A percentile compares a stretch with the other conserved stretches of the same genome.
These are phyloP conservation scores for Erannis defoliaria DNA, from an alignment of 2,888 invertebrate genomes.

Conservation along the genomic window DNA sequence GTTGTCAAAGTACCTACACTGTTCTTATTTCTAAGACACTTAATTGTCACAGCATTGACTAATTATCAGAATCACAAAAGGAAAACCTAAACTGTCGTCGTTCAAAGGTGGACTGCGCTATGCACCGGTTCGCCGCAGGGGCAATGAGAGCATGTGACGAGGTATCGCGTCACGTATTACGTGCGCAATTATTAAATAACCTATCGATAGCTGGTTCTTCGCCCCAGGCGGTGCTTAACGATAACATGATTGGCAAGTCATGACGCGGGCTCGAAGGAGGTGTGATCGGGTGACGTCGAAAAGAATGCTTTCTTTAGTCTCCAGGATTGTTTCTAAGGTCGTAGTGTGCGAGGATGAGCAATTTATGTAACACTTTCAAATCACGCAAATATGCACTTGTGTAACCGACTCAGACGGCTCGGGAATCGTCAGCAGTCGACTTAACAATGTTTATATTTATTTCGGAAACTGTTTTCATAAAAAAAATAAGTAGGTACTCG, in stretches of 20 bases:
- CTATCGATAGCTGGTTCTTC: constrained; percentile 44
- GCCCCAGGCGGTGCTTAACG: constrained; percentile 41
- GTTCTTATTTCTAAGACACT: constrained; percentile 7
- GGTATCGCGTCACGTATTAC: constrained; percentile 42
- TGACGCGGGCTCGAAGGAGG: constrained; percentile 34
- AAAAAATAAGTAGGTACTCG: no score
- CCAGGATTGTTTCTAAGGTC: background rate
- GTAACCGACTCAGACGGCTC: no score
- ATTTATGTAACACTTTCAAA: no score
- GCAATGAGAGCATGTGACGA: constrained; percentile 25
- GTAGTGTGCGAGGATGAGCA: no score
- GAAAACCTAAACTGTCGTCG: background rate
- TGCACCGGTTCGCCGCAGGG: constrained; percentile 31
- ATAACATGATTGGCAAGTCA: constrained; percentile 43
- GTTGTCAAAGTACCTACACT: background rate
- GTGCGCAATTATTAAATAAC: constrained; percentile 43
- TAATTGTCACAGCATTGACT: constrained; percentile 5
- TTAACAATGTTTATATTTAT: no score
- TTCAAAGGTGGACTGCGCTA: constrained; percentile 10
- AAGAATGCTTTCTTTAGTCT: background rate
- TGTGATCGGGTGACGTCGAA: constrained; percentile 30
- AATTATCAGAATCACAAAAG: constrained; percentile 3
- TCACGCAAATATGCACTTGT: no score
- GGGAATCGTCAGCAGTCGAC: no score
- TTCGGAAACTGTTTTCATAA: no score